Evolutionary conservation across 2,888 invertebrate genomes (phyloP), one percentile per base, ranked within the genome.

Genomic region (Caenorhabditis becei): DNA sequence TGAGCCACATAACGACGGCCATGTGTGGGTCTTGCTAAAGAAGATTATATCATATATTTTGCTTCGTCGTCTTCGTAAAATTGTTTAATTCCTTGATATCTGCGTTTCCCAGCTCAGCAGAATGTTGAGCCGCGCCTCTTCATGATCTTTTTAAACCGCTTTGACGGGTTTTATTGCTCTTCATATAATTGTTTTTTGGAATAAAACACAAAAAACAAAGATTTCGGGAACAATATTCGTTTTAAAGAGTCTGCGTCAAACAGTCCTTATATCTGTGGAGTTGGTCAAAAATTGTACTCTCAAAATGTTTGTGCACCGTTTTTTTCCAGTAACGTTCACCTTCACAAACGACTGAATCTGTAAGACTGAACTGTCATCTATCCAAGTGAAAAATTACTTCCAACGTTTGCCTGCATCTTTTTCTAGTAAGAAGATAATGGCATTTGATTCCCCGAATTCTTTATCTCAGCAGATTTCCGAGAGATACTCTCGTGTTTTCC

Each of bases 11-110:
- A 51, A 44, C 49, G 59, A 23, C 66, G 53, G 28, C 49, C 53
- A 37, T 18, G 58, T 51, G 65, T 26, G 72, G 26, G 56, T 47
- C 56, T 35, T 56, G 44, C 41, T 51, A 65, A 67, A 75, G 75
- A 75, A 75, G 75, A 75, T 75, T 75, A 75, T 61, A 61, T 59
- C 35, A 65, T 65, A 24, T 51, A 26, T 70, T 59, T 37, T 35
- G 11, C 63, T 51, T 51, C 37, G 54, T 44, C 47, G 37, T 66
- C 65, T 74, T 59, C 72, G 35, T 56, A 28, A 56, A 35, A 32
- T 56, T 18, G 28, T 32, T 35, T 56, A 56, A 35, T 35, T 56
- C 35, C 56, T 5, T 1, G 56, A 56, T 56, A 20, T 56, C 32
- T 32, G 18, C 18, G 2, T 47, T 47, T 56, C 35, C 28, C 54